phyloP scores from a whole-genome alignment of 2,113 vertebrate species.

The Pterocles gutturalis region DNA sequence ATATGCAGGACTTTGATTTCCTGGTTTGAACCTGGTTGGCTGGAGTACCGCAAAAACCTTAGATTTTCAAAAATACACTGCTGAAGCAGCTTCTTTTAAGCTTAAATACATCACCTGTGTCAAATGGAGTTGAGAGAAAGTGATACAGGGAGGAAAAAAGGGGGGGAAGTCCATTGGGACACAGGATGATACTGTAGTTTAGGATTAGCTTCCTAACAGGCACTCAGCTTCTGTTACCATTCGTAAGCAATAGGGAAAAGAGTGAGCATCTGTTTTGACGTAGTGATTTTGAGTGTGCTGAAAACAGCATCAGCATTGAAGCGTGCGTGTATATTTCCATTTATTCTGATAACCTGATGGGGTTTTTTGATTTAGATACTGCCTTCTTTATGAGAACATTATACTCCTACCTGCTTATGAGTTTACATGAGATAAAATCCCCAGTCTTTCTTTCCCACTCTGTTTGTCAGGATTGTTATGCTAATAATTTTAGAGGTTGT shows the following conservation, averaged over 20 bases:
- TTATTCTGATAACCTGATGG: neutral
- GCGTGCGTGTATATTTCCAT: neutral
- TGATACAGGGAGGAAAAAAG: neutral
- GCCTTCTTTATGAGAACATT: neutral
- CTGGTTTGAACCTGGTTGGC: neutral
- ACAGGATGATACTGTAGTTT: neutral
- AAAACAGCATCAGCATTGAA: neutral
- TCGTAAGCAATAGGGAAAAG: neutral
- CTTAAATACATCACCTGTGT: neutral
- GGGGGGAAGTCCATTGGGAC: neutral
- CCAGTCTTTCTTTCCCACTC: neutral
- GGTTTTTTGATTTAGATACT: neutral
- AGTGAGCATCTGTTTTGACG: neutral
- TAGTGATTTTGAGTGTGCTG: neutral
- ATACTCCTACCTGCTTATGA: neutral
- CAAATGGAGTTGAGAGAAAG: neutral
- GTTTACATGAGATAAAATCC: neutral
- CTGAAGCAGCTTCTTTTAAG: neutral
- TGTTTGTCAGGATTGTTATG: neutral
- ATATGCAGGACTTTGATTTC: neutral
- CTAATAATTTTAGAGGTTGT: neutral
- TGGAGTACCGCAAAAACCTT: neutral
- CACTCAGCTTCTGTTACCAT: neutral
- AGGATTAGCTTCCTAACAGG: neutral
- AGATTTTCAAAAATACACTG: neutral